phyloP scores from a whole-genome alignment of 2,888 invertebrate genomes.

The Zygothrica quintamaculata region DNA sequence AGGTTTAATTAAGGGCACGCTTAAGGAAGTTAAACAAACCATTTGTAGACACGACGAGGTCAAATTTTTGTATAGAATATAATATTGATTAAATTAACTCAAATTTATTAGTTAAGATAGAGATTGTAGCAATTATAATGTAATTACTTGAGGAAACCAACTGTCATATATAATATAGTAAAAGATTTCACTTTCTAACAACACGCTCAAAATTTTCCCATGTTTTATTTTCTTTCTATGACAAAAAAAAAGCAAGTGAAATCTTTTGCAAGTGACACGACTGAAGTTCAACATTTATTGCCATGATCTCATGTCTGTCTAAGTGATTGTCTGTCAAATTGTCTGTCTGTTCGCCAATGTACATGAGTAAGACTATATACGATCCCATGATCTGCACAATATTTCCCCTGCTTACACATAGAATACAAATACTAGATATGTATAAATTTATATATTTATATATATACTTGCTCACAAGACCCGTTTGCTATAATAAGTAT shows the following conservation, averaged over 20 bases:
- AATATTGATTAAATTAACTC: not conserved
- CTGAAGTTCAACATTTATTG: slow-evolving; percentile 38
- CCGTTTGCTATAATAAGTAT: slow-evolving; percentile 43
- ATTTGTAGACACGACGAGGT: too few relatives aligned
- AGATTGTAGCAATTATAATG: slow-evolving; percentile 27
- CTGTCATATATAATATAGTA: not conserved
- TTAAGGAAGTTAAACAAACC: slow-evolving; percentile 48
- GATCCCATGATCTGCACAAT: slow-evolving; percentile 43
- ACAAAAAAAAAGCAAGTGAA: too few relatives aligned
- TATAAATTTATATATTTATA: slow-evolving; percentile 17
- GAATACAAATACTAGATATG: slow-evolving; percentile 7
- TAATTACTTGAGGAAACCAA: slow-evolving; percentile 33
- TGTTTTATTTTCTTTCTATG: too few relatives aligned
- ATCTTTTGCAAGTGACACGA: slow-evolving; percentile 31
- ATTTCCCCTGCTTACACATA: slow-evolving; percentile 2
- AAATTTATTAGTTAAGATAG: slow-evolving; percentile 26
- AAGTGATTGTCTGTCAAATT: not conserved
- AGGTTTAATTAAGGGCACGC: slow-evolving; percentile 62
- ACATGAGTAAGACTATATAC: slow-evolving; percentile 12
- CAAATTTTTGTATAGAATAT: slow-evolving; percentile 38
- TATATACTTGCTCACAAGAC: slow-evolving; percentile 26
- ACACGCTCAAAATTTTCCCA: slow-evolving; percentile 29
- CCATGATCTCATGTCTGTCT: slow-evolving; percentile 49
- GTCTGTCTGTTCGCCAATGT: slow-evolving; percentile 7
- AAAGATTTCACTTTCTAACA: slow-evolving; percentile 51